A percentile compares a stretch with the other conserved stretches of the same genome.
Evolutionary conservation across 2,113 vertebrate genomes (phyloP).

Genomic region (Corvus cornix): DNA sequence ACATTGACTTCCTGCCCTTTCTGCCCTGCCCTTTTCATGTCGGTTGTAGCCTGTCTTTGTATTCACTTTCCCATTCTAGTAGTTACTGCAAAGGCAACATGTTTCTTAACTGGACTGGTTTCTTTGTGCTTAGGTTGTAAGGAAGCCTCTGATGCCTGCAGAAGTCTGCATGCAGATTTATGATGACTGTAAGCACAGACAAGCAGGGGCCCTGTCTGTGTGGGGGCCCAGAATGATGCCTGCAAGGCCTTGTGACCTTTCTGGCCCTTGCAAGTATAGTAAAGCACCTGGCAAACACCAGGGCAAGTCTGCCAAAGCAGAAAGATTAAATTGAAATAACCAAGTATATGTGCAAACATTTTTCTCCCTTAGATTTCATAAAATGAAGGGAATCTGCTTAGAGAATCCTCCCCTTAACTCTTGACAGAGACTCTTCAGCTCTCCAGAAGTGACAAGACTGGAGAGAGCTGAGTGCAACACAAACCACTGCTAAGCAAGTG

Average conservation of each 20-base stretch:
- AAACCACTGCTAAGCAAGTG: background rate
- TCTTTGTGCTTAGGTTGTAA: fast-evolving
- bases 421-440: background rate
- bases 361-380: background rate
- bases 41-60: background rate
- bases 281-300: background rate
- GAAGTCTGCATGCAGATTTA: fast-evolving
- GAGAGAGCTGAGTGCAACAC: background rate
- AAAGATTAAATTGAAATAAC: background rate
- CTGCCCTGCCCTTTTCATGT: fast-evolving
- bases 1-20: fast-evolving
- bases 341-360: background rate
- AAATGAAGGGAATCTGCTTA: background rate
- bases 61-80: background rate
- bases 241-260: fast-evolving
- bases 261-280: too few species aligned
- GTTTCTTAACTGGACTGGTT: background rate
- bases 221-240: background rate
- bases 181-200: background rate
- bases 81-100: fast-evolving
- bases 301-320: background rate
- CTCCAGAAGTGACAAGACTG: background rate
- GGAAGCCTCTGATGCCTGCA: background rate
- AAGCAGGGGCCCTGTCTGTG: fast-evolving
- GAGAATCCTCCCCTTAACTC: background rate